Evolutionary conservation across 2,113 vertebrate genomes (phyloP), one percentile per base, ranked within the genome.

Genomic region (Phyllopteryx taeniolatus): DNA sequence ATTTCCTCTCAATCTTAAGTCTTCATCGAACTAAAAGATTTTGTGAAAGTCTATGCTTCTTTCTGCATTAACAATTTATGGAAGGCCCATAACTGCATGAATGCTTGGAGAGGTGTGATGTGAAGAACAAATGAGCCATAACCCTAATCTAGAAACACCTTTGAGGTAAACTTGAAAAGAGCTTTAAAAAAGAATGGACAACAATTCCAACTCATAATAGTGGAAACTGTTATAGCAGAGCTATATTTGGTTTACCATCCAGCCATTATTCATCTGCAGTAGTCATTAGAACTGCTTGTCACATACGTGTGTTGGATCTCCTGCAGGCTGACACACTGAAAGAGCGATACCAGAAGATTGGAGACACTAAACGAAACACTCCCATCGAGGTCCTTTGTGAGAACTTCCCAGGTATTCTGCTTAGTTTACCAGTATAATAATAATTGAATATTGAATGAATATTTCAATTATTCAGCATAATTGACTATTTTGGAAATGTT

Each of bases 261-360:
- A n/a, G 10, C 9, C 59, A 7, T 43, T 35, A 64, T 54, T 22
- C 10, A 20, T 8, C 31, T 11, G 46, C 0, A 19, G 44, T 14
- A 47, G 5, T 15, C 56, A 5, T 51, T 47, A 22, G 43, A 60
- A 9, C 4, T 5, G 17, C 4, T 61, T 59, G 10, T 71, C 35
- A 61, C 27, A 43, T 17, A 39, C 17, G 0, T 78, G 53, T 77
- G 68, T 65, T 70, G 57, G 22, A 44, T 83, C 35, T 76, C 10
- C 82, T 90, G 66, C 85, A 99, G 98, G 98, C 98, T 54, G 98
- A 99, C 91, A 99, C 98, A 3, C 93, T 99, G 70, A 99, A 99
- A 92, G 98, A 99, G 83, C 93, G 98, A 90, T 99, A 99, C 90
- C 98, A 99, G 92, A 99, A 99, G 92, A 99, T 99, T 42, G 98